Evolutionary conservation across 2,797 vertebrate species (phyloP).

Genomic region (Crocodylus rhombifer): DNA sequence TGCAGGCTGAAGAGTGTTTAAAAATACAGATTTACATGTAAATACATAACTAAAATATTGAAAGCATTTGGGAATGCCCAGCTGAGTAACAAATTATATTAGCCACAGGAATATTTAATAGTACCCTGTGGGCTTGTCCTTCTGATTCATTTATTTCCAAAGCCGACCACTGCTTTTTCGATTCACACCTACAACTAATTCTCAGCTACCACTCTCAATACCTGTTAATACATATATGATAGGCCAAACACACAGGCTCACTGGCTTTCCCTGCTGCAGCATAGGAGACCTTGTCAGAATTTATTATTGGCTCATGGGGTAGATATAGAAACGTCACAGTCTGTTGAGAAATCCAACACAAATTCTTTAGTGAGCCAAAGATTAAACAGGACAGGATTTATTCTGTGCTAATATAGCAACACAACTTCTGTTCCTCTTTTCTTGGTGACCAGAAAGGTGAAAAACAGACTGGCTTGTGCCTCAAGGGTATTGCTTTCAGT

Average conservation of each 20-base stretch:
- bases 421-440: conserved; percentile 29
- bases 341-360: background rate
- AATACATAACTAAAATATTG: background rate
- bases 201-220: conserved; percentile 27
- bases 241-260: background rate
- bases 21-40: background rate
- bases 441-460: conserved; percentile 66
- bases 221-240: conserved; percentile 7
- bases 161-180: conserved; percentile 49
- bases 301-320: background rate
- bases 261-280: background rate
- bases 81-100: conserved; percentile 51
- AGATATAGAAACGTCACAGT: conserved; percentile 14
- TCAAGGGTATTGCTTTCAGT: conserved; percentile 53
- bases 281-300: conserved; percentile 27
- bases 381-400: conserved; percentile 65
- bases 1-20: background rate
- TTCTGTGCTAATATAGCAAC: conserved; percentile 52
- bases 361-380: conserved; percentile 12
- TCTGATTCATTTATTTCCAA: conserved; percentile 34
- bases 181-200: conserved; percentile 62
- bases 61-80: conserved; percentile 52
- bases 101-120: conserved; percentile 42
- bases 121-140: background rate
- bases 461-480: conserved; percentile 51